Evolutionary conservation across 2,888 invertebrate genomes (phyloP).

Genomic region (Coremacera marginata): DNA sequence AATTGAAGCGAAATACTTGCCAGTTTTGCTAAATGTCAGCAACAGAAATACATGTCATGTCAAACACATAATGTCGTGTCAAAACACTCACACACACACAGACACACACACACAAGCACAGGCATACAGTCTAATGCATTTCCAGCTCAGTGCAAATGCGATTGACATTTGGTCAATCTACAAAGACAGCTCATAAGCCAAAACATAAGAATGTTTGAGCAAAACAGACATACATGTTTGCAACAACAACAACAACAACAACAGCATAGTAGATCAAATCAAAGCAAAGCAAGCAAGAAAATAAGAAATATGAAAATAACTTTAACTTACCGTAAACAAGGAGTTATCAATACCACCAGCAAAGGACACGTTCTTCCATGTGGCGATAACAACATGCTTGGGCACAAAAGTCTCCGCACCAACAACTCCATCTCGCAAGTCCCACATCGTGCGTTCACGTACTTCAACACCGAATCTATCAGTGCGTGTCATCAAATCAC

Average conservation of each 20-base stretch:
- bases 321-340: slow-evolving; percentile 74
- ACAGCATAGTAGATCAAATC: background rate
- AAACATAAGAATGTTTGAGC: too few relatives aligned
- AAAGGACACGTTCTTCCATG: slow-evolving; percentile 97
- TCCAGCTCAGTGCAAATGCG: slow-evolving; percentile 1
- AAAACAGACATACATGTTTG: too few relatives aligned
- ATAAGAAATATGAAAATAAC: background rate
- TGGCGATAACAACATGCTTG: slow-evolving; percentile 89
- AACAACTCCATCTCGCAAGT: slow-evolving; percentile 89
- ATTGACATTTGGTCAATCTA: background rate
- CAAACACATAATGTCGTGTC: background rate
- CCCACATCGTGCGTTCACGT: slow-evolving; percentile 88
- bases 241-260: background rate
- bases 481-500: slow-evolving; percentile 78
- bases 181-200: too few relatives aligned
- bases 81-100: background rate
- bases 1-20: background rate
- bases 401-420: slow-evolving; percentile 92
- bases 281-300: background rate
- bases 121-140: background rate
- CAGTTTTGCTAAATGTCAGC: background rate
- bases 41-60: background rate
- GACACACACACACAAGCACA: background rate
- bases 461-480: slow-evolving; percentile 89
- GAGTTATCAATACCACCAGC: slow-evolving; percentile 88